These are phyloP conservation scores for Microtus ochrogaster DNA, from an alignment of 2,113 vertebrate species.

Conservation along the genomic window DNA sequence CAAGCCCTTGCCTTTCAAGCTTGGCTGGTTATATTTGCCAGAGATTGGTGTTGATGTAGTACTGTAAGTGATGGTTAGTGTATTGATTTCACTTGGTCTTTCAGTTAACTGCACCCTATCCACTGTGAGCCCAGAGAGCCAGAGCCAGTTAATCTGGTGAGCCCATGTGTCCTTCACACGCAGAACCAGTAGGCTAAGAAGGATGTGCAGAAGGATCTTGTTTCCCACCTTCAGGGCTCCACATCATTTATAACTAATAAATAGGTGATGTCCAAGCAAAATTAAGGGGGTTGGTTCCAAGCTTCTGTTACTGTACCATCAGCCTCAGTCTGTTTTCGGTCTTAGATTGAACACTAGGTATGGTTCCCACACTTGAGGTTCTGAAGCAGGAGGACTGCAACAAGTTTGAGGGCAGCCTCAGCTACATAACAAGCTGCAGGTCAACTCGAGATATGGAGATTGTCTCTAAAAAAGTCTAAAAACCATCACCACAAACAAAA, in stretches of 20 bases:
- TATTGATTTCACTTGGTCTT: neutral
- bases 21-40: neutral
- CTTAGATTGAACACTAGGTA: neutral
- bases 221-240: neutral
- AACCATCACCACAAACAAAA: no score
- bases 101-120: neutral
- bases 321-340: neutral
- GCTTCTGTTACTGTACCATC: neutral
- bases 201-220: neutral
- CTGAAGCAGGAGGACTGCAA: neutral
- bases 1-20: no score
- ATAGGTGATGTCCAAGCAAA: neutral
- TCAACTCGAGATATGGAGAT: neutral
- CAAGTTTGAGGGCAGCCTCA: neutral
- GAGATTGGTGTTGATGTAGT: neutral
- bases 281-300: neutral
- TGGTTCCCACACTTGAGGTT: neutral
- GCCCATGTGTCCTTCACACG: neutral
- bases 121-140: neutral
- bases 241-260: neutral
- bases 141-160: neutral
- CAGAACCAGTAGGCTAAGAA: neutral
- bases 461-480: neutral
- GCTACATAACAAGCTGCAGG: neutral
- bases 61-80: neutral